phyloP scores from a whole-genome alignment of 2,888 invertebrate genomes.

The Drosophila histrio region DNA sequence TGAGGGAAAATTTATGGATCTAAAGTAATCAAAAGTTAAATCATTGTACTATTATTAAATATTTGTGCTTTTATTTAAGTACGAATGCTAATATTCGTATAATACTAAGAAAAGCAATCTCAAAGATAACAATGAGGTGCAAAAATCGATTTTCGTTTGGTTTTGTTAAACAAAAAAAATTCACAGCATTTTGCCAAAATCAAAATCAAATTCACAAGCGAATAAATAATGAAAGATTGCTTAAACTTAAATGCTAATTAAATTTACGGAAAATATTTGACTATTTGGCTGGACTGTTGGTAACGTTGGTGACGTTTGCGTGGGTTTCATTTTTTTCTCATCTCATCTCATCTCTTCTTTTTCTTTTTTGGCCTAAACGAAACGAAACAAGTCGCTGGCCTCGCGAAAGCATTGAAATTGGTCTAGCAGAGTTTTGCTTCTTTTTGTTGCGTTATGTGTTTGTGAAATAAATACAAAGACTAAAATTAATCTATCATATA shows the following conservation, averaged over 20 bases:
- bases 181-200: slow-evolving; percentile 54
- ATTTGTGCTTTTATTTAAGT: slow-evolving; percentile 53
- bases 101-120: slow-evolving; percentile 66
- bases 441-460: slow-evolving; percentile 4
- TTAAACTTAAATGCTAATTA: slow-evolving; percentile 77
- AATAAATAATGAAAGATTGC: slow-evolving; percentile 57
- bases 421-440: slow-evolving; percentile 34
- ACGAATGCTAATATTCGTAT: slow-evolving; percentile 60
- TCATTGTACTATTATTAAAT: slow-evolving; percentile 18
- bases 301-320: slow-evolving; percentile 42
- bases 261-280: slow-evolving; percentile 62
- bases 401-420: slow-evolving; percentile 52
- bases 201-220: slow-evolving; percentile 41
- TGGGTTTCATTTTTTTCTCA: slow-evolving; percentile 36
- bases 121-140: slow-evolving; percentile 50
- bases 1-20: slow-evolving; percentile 2
- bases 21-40: not conserved
- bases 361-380: slow-evolving; percentile 14
- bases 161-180: slow-evolving; percentile 54
- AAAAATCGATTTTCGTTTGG: slow-evolving; percentile 32
- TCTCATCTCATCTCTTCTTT: slow-evolving; percentile 2
- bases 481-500: slow-evolving; percentile 52
- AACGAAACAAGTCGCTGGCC: slow-evolving; percentile 62
- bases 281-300: slow-evolving; percentile 55
- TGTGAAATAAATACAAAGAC: slow-evolving; percentile 54